phyloP scores from a whole-genome alignment of 2,113 vertebrate genomes.

The Zosterops borbonicus region DNA sequence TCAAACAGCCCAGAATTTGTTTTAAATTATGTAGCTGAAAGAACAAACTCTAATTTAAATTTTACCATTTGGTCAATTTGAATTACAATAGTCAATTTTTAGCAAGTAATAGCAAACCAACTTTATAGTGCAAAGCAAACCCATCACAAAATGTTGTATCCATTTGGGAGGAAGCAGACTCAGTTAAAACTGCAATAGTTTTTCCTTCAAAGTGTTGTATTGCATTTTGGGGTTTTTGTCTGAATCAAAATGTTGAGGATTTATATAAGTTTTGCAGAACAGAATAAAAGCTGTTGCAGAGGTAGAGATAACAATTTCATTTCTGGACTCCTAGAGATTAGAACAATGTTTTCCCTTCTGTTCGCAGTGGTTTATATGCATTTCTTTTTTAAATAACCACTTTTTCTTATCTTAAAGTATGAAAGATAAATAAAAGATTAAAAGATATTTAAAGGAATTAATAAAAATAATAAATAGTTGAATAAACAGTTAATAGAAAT shows the following conservation, averaged over 20 bases:
- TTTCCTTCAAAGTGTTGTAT: neutral
- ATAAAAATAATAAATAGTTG: neutral
- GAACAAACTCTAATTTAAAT: neutral
- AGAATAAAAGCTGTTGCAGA: neutral
- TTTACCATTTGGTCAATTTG: neutral
- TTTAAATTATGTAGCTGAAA: neutral
- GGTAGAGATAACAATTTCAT: neutral
- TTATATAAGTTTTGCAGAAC: neutral
- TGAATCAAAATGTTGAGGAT: neutral
- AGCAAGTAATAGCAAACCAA: neutral
- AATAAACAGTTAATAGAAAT: conserved; percentile 24
- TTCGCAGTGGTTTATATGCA: neutral
- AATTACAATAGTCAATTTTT: neutral
- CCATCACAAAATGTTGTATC: neutral
- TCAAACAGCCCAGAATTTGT: neutral
- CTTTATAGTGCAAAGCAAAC: neutral
- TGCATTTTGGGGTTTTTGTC: neutral
- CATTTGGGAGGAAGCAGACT: neutral
- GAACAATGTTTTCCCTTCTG: neutral
- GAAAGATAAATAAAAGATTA: neutral
- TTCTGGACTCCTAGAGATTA: neutral
- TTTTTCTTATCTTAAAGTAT: neutral
- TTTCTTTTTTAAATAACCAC: neutral
- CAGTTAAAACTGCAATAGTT: neutral
- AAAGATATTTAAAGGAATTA: neutral